Percentiles rank a stretch among this genome's conserved stretches.
phyloP scores from a whole-genome alignment of 2,888 invertebrate genomes.

The Agrochola litura region DNA sequence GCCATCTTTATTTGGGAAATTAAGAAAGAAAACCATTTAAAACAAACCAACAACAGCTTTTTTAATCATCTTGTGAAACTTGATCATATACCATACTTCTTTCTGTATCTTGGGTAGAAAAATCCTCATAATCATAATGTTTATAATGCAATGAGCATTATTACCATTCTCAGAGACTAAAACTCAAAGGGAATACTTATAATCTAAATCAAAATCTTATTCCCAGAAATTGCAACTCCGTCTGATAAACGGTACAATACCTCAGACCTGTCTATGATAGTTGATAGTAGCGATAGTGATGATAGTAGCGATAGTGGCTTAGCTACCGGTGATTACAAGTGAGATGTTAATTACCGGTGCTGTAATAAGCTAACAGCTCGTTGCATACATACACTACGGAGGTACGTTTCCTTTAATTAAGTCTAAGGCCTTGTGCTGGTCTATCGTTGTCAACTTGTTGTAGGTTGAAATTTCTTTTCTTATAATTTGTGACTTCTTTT shows the following conservation, averaged over 20 bases:
- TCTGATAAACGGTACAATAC: slow-evolving; percentile 1
- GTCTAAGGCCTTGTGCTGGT: background rate
- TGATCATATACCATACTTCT: background rate
- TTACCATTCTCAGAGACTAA: background rate
- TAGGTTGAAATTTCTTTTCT: background rate
- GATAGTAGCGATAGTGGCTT: slow-evolving; percentile 19
- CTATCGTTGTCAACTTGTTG: slow-evolving; percentile 10
- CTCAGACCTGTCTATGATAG: slow-evolving; percentile 27
- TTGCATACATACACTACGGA: slow-evolving; percentile 25
- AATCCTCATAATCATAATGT: background rate
- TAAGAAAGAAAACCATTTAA: too few species aligned
- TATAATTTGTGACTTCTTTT: background rate
- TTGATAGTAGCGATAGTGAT: slow-evolving; percentile 25
- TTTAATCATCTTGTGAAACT: background rate
- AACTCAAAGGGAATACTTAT: background rate
- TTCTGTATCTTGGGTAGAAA: background rate
- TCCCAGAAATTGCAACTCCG: background rate
- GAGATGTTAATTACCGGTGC: slow-evolving; percentile 47
- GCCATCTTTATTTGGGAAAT: background rate
- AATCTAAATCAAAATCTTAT: background rate
- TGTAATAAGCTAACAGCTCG: slow-evolving; percentile 35
- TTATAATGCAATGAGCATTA: too few species aligned
- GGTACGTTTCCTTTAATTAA: slow-evolving; percentile 44
- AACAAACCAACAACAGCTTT: background rate
- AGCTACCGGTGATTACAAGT: slow-evolving; percentile 36